phyloP scores from a whole-genome alignment of 2,113 vertebrate species.

The Pantherophis guttatus region DNA sequence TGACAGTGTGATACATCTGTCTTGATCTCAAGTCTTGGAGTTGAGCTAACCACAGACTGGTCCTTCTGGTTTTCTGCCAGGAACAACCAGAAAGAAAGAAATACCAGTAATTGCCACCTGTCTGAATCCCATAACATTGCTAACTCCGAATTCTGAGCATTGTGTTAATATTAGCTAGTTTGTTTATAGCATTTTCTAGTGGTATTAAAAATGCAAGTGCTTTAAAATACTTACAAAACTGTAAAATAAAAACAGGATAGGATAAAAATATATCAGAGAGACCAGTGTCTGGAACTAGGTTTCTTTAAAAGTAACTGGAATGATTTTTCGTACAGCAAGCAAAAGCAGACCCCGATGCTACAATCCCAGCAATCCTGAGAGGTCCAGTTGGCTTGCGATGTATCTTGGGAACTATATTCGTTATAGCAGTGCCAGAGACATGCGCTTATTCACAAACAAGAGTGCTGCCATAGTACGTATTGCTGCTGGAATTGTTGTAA shows the following conservation, averaged over 20 bases:
- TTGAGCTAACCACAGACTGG: background rate
- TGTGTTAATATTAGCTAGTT: background rate
- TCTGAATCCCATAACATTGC: background rate
- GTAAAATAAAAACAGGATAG: background rate
- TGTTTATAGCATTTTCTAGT: background rate
- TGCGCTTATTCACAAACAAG: slow-evolving; percentile 19
- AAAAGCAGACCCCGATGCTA: slow-evolving; percentile 22
- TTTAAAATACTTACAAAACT: background rate
- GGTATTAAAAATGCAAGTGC: background rate
- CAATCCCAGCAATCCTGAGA: background rate
- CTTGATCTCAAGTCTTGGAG: background rate
- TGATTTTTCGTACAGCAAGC: background rate
- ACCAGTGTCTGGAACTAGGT: background rate
- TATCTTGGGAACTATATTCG: slow-evolving; percentile 28
- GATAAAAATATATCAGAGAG: background rate
- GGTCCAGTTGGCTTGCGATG: slow-evolving; percentile 12
- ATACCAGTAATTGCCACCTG: background rate
- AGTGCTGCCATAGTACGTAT: slow-evolving; percentile 7
- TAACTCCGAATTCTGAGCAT: background rate
- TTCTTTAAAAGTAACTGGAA: background rate
- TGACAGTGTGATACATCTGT: background rate
- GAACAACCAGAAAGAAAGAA: background rate
- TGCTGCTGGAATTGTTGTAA: background rate
- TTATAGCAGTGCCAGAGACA: slow-evolving; percentile 14
- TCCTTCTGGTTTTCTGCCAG: background rate